phyloP scores from a whole-genome alignment of 2,888 invertebrate genomes.

The Graphium colonna region DNA sequence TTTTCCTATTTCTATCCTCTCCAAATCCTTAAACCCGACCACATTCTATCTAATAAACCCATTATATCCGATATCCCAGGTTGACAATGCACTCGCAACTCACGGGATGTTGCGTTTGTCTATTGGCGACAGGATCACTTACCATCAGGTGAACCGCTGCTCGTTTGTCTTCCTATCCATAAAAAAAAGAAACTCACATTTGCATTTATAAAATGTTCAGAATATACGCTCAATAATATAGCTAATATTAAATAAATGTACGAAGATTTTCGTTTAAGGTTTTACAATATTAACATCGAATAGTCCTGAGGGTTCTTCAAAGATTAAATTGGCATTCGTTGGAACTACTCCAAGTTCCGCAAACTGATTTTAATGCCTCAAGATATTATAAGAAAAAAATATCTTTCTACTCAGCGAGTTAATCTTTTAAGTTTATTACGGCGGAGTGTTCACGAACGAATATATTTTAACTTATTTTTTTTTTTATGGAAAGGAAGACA shows the following conservation, averaged over 20 bases:
- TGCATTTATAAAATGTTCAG: not conserved
- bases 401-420: not conserved
- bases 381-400: conserved; percentile 4
- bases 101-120: no score
- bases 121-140: no score
- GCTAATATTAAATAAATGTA: not conserved
- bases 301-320: conserved; percentile 14
- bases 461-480: not conserved
- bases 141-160: no score
- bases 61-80: no score
- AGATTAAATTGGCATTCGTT: conserved; percentile 17
- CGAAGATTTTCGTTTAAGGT: not conserved
- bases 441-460: not conserved
- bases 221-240: not conserved
- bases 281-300: conserved; percentile 12
- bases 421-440: not conserved
- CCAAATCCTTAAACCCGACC: no score
- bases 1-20: no score
- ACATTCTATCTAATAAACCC: no score
- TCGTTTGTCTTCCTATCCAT: no score
- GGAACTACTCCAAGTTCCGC: conserved; percentile 14
- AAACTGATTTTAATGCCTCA: conserved; percentile 18
- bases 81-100: no score
- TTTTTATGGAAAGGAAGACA: no score
- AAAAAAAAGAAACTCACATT: no score